These are phyloP conservation scores for Coelopa pilipes DNA, from an alignment of 2,888 invertebrate genomes.

Conservation along the genomic window DNA sequence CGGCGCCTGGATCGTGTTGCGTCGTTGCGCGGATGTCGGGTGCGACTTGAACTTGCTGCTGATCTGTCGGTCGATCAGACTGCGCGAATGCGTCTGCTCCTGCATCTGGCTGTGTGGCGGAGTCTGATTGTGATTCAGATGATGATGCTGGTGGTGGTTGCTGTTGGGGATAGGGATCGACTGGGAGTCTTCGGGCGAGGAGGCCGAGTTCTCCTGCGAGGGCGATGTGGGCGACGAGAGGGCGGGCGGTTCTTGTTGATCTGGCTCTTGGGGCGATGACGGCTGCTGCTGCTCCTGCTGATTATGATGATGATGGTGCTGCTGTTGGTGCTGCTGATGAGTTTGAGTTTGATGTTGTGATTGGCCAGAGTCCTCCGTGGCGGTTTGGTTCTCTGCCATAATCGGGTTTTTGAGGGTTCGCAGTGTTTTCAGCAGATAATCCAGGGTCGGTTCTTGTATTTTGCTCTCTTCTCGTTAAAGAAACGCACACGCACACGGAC, in stretches of 20 bases:
- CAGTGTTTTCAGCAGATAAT: constrained; percentile 64
- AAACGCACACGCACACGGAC: neutral
- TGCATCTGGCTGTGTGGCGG: constrained; percentile 37
- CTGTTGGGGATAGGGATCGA: constrained; percentile 21
- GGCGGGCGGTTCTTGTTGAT: constrained; percentile 49
- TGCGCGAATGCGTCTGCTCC: constrained; percentile 47
- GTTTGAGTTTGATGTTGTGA: constrained; percentile 59
- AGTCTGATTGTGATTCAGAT: constrained; percentile 41
- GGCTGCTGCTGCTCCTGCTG: constrained; percentile 31
- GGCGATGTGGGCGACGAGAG: constrained; percentile 47
- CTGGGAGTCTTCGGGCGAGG: constrained; percentile 38
- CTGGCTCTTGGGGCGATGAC: constrained; percentile 45
- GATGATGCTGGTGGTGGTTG: constrained; percentile 38
- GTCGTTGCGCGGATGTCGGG: constrained; percentile 49
- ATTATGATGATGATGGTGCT: constrained; percentile 45
- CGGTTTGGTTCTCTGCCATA: constrained; percentile 67
- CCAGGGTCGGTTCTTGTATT: constrained; percentile 57
- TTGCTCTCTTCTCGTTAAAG: constrained; percentile 8
- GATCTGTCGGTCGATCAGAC: constrained; percentile 61
- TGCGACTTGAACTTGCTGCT: constrained; percentile 56
- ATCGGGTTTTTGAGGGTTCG: constrained; percentile 64
- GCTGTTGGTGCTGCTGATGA: constrained; percentile 48
- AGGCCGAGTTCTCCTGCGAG: constrained; percentile 43
- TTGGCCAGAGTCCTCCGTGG: constrained; percentile 66
- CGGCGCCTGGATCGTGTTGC: constrained; percentile 58